Evolutionary conservation across 2,113 vertebrate genomes (phyloP), one percentile per base, ranked within the genome.

Genomic region (Callipepla californica): DNA sequence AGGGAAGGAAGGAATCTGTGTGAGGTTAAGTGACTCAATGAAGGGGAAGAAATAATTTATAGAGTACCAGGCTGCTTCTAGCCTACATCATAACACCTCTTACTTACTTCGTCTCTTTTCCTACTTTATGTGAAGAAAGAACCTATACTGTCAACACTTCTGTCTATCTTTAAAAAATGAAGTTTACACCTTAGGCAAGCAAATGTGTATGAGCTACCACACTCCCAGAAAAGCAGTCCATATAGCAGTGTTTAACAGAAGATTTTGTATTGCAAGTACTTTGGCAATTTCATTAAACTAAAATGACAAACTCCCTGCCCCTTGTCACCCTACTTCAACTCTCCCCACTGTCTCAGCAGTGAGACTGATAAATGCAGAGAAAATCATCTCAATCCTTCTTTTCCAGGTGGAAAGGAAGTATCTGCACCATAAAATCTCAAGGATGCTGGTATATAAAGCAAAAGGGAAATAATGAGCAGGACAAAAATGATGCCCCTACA

Each of bases 21-120:
- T 55, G 68, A 65, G 76, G 72, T 78, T 53, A 44, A 67, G 14
- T 67, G 82, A 34, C 34, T n/a, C 11, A 59, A 87, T 59, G 69
- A 51, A 75, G 26, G 42, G 79, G 22, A 1, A 88, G 28, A 61
- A 88, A 90, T 68, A 23, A 94, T 55, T 75, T 51, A 61, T 88
- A 2, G 26, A 69, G 80, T n/a, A 65, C 36, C n/a, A 7, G 12
- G 40, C 16, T 59, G 16, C 36, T 65, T n/a, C 69, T 45, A 59
- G 57, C 28, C 38, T 40, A 57, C 42, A 22, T 12, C 0, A 0
- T 63, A 76, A 57, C 72, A 92, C 9, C 55, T 86, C 85, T 84
- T 76, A n/a, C 85, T 84, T 76, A n/a, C 65, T 84, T 93, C 69
- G 42, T 26, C 74, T 62, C 1, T 55, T 74, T 65, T 62, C 42